phyloP scores from a whole-genome alignment of 2,797 vertebrate genomes.

The Paratrypauchen microcephalus region DNA sequence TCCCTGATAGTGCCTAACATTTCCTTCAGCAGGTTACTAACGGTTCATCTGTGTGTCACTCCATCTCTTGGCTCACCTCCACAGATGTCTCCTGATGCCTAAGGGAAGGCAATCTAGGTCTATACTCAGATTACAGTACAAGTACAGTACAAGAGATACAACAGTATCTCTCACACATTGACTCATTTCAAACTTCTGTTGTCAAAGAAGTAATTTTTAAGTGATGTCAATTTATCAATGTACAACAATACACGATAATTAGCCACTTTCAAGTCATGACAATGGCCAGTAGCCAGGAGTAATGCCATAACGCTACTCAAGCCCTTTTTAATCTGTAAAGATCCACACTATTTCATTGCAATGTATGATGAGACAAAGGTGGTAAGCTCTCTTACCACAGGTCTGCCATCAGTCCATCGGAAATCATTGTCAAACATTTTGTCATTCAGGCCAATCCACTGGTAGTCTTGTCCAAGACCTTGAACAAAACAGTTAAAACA shows the following conservation, averaged over 20 bases:
- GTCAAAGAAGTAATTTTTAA: neutral
- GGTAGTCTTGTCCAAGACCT: conserved; percentile 97
- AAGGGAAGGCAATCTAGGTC: conserved; percentile 64
- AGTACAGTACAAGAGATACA: conserved; percentile 7
- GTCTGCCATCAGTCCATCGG: conserved; percentile 92
- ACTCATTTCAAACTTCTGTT: conserved; percentile 42
- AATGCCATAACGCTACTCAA: too few relatives aligned
- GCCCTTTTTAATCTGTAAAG: too few relatives aligned
- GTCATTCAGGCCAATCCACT: conserved; percentile 98
- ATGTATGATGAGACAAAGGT: conserved; percentile 23
- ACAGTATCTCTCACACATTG: conserved; percentile 51
- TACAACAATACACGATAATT: neutral
- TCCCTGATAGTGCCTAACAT: conserved; percentile 29
- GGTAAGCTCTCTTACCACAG: conserved; percentile 83
- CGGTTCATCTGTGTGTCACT: conserved; percentile 75
- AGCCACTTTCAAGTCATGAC: too few relatives aligned
- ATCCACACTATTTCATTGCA: neutral
- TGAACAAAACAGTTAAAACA: conserved; percentile 50
- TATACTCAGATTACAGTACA: conserved; percentile 48
- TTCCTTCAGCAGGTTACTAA: conserved; percentile 53
- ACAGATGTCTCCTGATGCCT: conserved; percentile 31
- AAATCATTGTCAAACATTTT: conserved; percentile 98
- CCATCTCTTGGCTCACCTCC: conserved; percentile 55
- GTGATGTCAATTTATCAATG: neutral
- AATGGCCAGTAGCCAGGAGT: too few relatives aligned